Evolutionary conservation across 2,113 vertebrate genomes (phyloP).

Genomic region (Brachirus orientalis): DNA sequence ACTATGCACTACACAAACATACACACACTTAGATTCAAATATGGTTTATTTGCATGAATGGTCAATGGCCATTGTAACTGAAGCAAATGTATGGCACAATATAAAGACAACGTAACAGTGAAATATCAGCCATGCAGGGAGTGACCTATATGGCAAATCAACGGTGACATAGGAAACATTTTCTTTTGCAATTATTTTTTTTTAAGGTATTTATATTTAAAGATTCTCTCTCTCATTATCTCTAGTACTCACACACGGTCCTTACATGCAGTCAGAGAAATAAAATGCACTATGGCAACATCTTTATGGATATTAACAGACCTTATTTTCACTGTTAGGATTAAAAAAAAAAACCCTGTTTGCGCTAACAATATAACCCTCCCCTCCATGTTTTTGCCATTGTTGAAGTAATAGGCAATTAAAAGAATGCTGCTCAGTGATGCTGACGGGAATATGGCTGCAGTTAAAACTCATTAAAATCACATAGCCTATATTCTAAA

Average conservation of each 20-base stretch:
- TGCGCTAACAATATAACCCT: constrained; percentile 4
- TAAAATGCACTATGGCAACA: constrained; percentile 6
- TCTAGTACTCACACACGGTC: background rate
- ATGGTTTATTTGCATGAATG: constrained; percentile 63
- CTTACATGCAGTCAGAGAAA: background rate
- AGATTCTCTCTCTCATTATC: background rate
- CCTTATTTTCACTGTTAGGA: constrained; percentile 12
- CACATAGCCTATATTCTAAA: constrained; percentile 19
- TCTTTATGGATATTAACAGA: constrained; percentile 12
- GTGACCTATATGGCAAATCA: background rate
- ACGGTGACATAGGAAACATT: background rate
- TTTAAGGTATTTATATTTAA: too few species aligned
- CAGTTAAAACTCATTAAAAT: constrained; percentile 62
- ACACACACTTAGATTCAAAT: constrained; percentile 49
- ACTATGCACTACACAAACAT: background rate
- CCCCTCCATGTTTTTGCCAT: background rate
- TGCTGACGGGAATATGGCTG: constrained; percentile 48
- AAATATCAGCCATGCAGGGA: constrained; percentile 5
- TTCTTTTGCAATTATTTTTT: too few species aligned
- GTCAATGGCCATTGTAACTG: constrained; percentile 29
- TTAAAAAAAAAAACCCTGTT: constrained; percentile 11
- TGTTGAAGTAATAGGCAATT: constrained; percentile 57
- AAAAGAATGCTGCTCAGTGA: constrained; percentile 48
- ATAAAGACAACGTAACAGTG: constrained; percentile 25
- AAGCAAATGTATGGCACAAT: constrained; percentile 36